phyloP scores from a whole-genome alignment of 2,797 vertebrate species.

The Liasis olivaceus region DNA sequence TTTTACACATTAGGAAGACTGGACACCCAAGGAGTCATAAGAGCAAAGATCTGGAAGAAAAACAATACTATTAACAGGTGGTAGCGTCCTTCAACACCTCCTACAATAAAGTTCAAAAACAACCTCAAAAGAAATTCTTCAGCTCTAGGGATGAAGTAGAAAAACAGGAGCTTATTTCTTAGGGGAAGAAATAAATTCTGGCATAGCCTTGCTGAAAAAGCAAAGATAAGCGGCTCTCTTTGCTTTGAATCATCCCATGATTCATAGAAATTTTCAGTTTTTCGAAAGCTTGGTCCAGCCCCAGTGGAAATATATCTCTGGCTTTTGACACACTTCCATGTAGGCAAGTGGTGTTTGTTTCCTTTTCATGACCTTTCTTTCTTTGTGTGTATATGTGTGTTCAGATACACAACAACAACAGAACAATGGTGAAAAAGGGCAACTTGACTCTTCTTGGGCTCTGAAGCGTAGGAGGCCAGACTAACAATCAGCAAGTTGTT shows the following conservation, averaged over 20 bases:
- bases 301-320: not conserved
- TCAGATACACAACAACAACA: not conserved
- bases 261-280: not conserved
- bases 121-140: not conserved
- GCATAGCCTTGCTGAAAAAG: not conserved
- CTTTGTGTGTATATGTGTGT: not conserved
- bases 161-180: not conserved
- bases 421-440: not conserved
- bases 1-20: not conserved
- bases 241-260: not conserved
- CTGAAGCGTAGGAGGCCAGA: not conserved
- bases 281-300: not conserved
- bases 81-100: not conserved
- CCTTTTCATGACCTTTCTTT: not conserved
- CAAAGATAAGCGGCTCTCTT: not conserved
- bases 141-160: not conserved
- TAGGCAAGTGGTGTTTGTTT: not conserved
- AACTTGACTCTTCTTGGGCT: not conserved
- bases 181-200: not conserved
- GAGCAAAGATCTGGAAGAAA: not conserved
- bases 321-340: not conserved
- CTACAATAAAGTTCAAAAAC: not conserved
- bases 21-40: not conserved
- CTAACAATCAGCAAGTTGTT: conserved; percentile 5
- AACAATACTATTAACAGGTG: not conserved